Evolutionary conservation across 1,140 invertebrate species (phyloP).

Genomic region (Drosophila teissieri): DNA sequence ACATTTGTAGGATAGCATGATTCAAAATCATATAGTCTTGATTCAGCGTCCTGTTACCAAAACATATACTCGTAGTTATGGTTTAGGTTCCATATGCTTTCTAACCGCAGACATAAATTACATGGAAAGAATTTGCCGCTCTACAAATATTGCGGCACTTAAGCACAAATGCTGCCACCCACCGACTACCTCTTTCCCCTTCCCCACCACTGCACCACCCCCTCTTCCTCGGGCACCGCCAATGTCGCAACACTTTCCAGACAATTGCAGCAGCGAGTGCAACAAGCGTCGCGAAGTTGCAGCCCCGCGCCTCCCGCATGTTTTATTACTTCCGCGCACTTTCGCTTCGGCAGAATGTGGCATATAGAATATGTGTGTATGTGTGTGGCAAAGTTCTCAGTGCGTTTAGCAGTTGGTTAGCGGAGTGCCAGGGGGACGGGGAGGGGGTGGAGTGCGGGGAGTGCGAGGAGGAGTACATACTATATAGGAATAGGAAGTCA

Average conservation of each 20-base stretch:
- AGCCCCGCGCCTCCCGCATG: constrained; percentile 43
- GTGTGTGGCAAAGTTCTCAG: constrained; percentile 76
- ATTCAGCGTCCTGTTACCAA: background rate
- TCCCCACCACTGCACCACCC: background rate
- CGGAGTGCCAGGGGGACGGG: background rate
- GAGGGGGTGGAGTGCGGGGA: background rate
- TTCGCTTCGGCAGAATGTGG: constrained; percentile 67
- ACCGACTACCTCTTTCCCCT: constrained; percentile 1
- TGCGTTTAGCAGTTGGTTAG: constrained; percentile 67
- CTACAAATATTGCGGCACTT: constrained; percentile 78
- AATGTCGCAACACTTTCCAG: constrained; percentile 65
- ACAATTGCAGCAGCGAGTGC: constrained; percentile 69
- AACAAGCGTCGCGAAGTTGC: constrained; percentile 65
- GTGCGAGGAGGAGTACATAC: background rate
- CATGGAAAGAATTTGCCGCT: constrained; percentile 47
- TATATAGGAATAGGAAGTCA: constrained; percentile 47
- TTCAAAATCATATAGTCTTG: too few relatives aligned
- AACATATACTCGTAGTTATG: background rate
- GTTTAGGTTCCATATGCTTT: constrained; percentile 37
- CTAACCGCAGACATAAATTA: constrained; percentile 63
- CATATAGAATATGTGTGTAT: constrained; percentile 14
- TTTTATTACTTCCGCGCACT: constrained; percentile 82
- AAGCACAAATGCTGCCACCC: constrained; percentile 70
- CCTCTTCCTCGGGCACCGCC: constrained; percentile 7
- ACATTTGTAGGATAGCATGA: too few relatives aligned